A percentile compares a stretch with the other conserved stretches of the same genome.
These are phyloP conservation scores for Psilopogon haemacephalus DNA, from an alignment of 2,113 vertebrate species.

Conservation along the genomic window DNA sequence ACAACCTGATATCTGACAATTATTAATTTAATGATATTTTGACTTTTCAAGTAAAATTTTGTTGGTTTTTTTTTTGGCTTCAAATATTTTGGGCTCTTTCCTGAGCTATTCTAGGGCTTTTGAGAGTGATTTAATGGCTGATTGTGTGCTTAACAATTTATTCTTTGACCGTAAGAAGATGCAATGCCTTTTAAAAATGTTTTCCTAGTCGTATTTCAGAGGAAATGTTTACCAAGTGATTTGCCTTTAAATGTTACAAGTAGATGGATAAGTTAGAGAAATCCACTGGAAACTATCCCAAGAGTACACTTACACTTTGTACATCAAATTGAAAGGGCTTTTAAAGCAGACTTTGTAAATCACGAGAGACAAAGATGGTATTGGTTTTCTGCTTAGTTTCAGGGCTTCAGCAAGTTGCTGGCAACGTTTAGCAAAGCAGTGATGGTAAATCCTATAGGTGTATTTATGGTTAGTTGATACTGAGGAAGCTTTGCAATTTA, in stretches of 20 bases:
- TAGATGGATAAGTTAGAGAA: not conserved
- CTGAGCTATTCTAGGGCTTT: not conserved
- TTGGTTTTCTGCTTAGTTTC: not conserved
- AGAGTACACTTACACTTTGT: slow-evolving; percentile 28
- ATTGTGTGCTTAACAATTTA: not conserved
- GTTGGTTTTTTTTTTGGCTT: not conserved
- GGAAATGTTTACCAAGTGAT: slow-evolving; percentile 22
- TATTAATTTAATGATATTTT: not conserved
- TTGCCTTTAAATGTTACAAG: not conserved
- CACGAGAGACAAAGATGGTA: not conserved
- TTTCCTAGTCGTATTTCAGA: not conserved
- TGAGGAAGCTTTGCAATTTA: not conserved
- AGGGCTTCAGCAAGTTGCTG: not conserved
- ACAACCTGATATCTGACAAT: not conserved
- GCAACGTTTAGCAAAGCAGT: not conserved
- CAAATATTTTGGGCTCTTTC: not conserved
- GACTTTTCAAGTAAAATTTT: not conserved
- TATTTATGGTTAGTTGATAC: not conserved
- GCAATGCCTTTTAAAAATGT: not conserved
- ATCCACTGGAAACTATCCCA: slow-evolving; percentile 24
- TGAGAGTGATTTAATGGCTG: not conserved
- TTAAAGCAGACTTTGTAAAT: slow-evolving; percentile 34
- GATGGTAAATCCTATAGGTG: not conserved
- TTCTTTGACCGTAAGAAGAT: not conserved
- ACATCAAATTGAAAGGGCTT: not conserved